A percentile compares a stretch with the other conserved stretches of the same genome.
phyloP scores from a whole-genome alignment of 2,888 invertebrate species.

The Drosophila prostipennis region DNA sequence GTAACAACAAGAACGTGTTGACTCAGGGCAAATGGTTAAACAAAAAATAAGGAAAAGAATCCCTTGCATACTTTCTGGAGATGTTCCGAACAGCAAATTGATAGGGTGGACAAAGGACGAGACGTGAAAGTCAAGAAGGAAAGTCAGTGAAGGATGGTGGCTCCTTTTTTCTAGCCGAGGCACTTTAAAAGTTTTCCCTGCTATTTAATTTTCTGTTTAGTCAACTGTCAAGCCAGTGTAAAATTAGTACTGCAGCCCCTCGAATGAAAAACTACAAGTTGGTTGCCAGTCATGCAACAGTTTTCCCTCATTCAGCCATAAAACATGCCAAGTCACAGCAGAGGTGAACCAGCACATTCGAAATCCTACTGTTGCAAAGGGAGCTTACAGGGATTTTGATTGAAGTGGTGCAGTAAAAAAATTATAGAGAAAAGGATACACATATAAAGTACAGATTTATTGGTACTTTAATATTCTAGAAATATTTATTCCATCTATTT shows the following conservation, averaged over 20 bases:
- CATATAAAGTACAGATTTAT: not conserved
- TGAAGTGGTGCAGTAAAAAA: not conserved
- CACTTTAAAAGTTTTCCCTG: slow-evolving; percentile 33
- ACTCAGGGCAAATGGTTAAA: slow-evolving; percentile 24
- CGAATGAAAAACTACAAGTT: slow-evolving; percentile 50
- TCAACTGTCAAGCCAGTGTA: slow-evolving; percentile 67
- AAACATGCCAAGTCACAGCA: slow-evolving; percentile 62
- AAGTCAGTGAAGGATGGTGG: slow-evolving; percentile 14
- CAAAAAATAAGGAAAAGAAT: slow-evolving; percentile 19
- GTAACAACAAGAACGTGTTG: slow-evolving; percentile 30
- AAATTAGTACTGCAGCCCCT: slow-evolving; percentile 70
- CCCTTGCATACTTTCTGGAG: slow-evolving; percentile 38
- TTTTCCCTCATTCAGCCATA: slow-evolving; percentile 34
- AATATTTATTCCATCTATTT: no score
- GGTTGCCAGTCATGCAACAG: slow-evolving; percentile 59
- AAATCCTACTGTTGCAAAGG: not conserved
- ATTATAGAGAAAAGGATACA: not conserved
- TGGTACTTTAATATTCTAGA: not conserved
- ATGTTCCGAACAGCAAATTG: slow-evolving; percentile 35
- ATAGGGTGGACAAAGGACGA: slow-evolving; percentile 21
- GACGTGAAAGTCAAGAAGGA: slow-evolving; percentile 12
- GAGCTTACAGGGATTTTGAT: slow-evolving; percentile 1
- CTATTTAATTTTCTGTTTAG: slow-evolving; percentile 47
- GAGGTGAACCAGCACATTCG: slow-evolving; percentile 7
- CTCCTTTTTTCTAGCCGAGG: not conserved